Evolutionary conservation across 2,888 invertebrate genomes (phyloP).

Genomic region (Stenotaenia linearis): DNA sequence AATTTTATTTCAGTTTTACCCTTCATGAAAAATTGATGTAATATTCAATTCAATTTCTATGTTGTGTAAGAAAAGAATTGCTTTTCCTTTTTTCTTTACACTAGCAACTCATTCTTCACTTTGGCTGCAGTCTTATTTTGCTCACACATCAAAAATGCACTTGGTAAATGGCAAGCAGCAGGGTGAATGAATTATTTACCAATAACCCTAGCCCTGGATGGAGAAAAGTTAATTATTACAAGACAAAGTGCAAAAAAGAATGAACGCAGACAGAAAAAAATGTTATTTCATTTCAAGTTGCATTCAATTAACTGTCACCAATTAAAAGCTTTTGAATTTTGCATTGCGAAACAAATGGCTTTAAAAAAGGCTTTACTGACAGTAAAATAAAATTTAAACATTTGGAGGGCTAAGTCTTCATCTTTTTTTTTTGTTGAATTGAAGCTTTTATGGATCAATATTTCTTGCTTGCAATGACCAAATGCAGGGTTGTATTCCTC

Average conservation of each 20-base stretch:
- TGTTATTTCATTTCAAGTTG: neutral
- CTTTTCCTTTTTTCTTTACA: neutral
- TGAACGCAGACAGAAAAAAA: neutral
- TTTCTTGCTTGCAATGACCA: conserved; percentile 5
- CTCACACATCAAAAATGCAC: conserved; percentile 11
- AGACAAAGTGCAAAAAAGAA: neutral
- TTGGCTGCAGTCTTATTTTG: neutral
- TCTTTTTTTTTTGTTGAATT: neutral
- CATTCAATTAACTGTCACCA: neutral
- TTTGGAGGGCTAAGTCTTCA: no score
- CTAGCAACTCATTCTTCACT: neutral
- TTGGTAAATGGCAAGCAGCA: conserved; percentile 1
- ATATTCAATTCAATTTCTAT: neutral
- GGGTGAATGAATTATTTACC: conserved; percentile 8
- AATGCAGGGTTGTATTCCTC: neutral
- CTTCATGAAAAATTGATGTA: neutral
- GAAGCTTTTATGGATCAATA: neutral
- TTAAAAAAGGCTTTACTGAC: no score
- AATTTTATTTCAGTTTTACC: neutral
- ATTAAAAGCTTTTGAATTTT: neutral
- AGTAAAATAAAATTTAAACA: no score
- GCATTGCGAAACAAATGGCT: no score
- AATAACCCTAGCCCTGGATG: neutral
- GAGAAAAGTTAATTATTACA: conserved; percentile 5
- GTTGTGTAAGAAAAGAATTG: neutral